phyloP scores from a whole-genome alignment of 2,113 vertebrate species.

The Protobothrops flavoviridis region DNA sequence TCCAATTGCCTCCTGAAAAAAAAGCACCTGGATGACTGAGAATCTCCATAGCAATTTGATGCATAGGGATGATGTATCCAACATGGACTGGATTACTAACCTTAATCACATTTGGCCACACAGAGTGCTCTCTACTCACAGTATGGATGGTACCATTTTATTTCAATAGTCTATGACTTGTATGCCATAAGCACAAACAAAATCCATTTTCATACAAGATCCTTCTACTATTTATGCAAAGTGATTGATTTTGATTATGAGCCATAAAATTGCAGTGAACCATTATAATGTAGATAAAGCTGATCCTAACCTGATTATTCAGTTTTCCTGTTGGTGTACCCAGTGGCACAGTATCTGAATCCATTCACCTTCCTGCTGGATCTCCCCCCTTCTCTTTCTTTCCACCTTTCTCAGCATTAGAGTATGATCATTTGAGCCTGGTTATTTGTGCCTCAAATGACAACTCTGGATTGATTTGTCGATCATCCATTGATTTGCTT shows the following conservation, averaged over 20 bases:
- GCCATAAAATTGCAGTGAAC: background rate
- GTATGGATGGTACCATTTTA: background rate
- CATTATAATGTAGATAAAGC: background rate
- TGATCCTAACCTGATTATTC: background rate
- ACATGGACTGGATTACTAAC: background rate
- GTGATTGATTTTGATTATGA: background rate
- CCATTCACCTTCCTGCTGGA: background rate
- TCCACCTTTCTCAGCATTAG: background rate
- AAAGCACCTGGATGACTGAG: no score
- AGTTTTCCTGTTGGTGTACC: background rate
- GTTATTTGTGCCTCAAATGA: background rate
- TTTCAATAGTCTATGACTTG: background rate
- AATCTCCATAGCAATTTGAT: background rate
- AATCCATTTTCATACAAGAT: background rate
- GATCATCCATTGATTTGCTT: background rate
- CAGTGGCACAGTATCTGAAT: background rate
- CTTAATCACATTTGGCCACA: background rate
- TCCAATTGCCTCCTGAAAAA: no score
- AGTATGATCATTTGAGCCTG: background rate
- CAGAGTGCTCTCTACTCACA: background rate
- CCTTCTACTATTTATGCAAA: background rate
- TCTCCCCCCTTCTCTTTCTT: background rate
- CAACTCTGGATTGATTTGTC: background rate
- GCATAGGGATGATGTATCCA: background rate
- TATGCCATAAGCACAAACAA: background rate